Evolutionary conservation across 2,888 invertebrate genomes (phyloP), one percentile per base, ranked within the genome.

Genomic region (Melanostoma mellinum): DNA sequence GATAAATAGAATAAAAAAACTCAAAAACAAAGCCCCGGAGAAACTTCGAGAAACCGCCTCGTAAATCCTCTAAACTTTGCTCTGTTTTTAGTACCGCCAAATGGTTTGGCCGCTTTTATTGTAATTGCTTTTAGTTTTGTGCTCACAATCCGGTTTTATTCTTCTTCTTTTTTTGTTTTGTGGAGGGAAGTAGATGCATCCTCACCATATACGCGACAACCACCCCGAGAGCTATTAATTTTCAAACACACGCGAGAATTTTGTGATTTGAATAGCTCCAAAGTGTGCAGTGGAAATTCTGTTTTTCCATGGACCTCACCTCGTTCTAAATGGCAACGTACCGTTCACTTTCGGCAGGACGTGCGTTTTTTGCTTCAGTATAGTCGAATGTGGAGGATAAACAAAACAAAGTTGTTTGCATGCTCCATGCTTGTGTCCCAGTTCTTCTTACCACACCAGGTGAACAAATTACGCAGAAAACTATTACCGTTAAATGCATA

Each of bases 401-500:
- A 61, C 68, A 68, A 74, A 75, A 75, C 63, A 65, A 38, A 35
- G 50, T 67, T 58, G 68, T 73, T 73, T 79, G 73, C 61, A 67
- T 73, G 52, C 33, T 36, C 6, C 4, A 30, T 46, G 33, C 5
- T n/a, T 38, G 20, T 32, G 56, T 50, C 4, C 48, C 50, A 53
- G 60, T 76, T 71, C 67, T 75, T 65, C 55, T 65, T 58, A 53
- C 60, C 48, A 63, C 42, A 56, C 56, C 63, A 63, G 63, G 86
- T 87, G 87, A 89, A 88, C 89, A 90, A 89, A 90, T 90, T 90
- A 89, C 89, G 89, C 89, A 88, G 89, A 89, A 89, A 90, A 90
- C 89, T 90, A 90, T 90, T 90, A 89, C 89, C 89, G 88, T 90
- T 89, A 89, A 89, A 85, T 89, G 88, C 90, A 90, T 90, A 90